Conservation (phyloP, 1,140 invertebrate species). For the Trichogramma pretiosum region DNA sequence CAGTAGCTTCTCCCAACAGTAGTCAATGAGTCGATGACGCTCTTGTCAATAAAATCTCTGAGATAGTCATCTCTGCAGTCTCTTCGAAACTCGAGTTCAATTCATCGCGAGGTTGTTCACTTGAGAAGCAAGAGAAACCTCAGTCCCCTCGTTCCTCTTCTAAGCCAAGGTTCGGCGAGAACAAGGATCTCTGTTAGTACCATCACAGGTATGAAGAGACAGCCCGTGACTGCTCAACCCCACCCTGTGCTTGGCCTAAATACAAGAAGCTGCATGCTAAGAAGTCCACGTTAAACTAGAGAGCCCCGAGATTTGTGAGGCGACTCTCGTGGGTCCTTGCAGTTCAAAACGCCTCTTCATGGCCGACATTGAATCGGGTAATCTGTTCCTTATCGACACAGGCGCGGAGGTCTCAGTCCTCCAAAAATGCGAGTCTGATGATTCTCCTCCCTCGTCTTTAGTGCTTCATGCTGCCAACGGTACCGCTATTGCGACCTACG, state of each 20-base stretch:
- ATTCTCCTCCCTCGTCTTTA: not conserved
- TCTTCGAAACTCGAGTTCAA: too few species aligned
- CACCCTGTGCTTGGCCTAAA: too few species aligned
- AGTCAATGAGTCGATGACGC: too few species aligned
- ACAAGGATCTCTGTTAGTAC: slow-evolving; percentile 4
- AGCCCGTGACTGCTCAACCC: slow-evolving; percentile 2
- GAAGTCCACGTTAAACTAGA: too few species aligned
- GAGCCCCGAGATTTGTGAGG: not conserved
- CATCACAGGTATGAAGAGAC: slow-evolving; percentile 2
- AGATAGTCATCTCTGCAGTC: too few species aligned
- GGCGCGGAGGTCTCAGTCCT: slow-evolving; percentile 10
- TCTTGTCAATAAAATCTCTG: too few species aligned
- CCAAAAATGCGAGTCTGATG: not conserved
- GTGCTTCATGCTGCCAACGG: slow-evolving; percentile 17
- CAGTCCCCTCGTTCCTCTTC: too few species aligned
- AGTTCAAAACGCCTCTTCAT: slow-evolving; percentile 5
- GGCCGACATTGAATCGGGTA: not conserved
- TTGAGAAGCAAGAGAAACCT: too few species aligned
- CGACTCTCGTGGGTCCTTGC: not conserved
- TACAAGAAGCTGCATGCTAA: not conserved
- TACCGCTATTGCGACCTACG: slow-evolving; percentile 14
- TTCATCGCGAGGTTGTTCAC: too few species aligned
- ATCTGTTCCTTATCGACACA: slow-evolving; percentile 13
- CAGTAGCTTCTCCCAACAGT: too few species aligned
- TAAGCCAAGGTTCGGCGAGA: too few species aligned